phyloP scores from a whole-genome alignment of 2,888 invertebrate species.

The Meiosimyza decipiens region DNA sequence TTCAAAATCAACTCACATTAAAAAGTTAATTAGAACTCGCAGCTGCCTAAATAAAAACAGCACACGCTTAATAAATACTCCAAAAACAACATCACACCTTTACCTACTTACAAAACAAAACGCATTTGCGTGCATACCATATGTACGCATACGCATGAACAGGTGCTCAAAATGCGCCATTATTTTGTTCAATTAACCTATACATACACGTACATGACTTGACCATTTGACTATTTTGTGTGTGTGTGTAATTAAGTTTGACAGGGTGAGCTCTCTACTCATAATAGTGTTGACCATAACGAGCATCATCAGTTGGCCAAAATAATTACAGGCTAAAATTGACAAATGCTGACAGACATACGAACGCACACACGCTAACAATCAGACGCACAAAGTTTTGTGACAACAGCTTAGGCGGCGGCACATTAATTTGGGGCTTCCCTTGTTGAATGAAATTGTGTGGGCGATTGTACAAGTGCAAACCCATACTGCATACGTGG shows the following conservation, averaged over 20 bases:
- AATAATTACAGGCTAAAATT: constrained; percentile 23
- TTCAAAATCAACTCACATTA: too few relatives aligned
- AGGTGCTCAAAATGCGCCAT: neutral
- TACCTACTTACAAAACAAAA: neutral
- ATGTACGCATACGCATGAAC: constrained; percentile 32
- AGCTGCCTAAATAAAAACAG: too few relatives aligned
- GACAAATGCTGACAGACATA: constrained; percentile 8
- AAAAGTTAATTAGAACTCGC: too few relatives aligned
- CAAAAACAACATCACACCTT: neutral
- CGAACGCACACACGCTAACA: neutral
- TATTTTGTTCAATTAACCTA: constrained; percentile 29
- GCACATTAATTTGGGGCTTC: neutral
- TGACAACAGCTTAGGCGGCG: neutral
- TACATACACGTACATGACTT: constrained; percentile 41
- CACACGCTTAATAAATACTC: neutral
- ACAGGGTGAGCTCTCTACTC: neutral
- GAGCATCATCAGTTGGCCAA: constrained; percentile 1
- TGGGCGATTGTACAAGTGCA: too few relatives aligned
- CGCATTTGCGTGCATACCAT: neutral
- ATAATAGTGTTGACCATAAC: neutral
- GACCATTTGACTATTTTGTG: too few relatives aligned
- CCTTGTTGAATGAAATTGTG: too few relatives aligned
- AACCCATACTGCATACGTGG: too few relatives aligned
- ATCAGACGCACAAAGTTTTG: neutral
- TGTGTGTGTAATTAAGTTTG: neutral